A percentile compares a stretch with the other conserved stretches of the same genome.
Conservation (phyloP, 2,113 vertebrate species). For the Neolamprologus toae region DNA sequence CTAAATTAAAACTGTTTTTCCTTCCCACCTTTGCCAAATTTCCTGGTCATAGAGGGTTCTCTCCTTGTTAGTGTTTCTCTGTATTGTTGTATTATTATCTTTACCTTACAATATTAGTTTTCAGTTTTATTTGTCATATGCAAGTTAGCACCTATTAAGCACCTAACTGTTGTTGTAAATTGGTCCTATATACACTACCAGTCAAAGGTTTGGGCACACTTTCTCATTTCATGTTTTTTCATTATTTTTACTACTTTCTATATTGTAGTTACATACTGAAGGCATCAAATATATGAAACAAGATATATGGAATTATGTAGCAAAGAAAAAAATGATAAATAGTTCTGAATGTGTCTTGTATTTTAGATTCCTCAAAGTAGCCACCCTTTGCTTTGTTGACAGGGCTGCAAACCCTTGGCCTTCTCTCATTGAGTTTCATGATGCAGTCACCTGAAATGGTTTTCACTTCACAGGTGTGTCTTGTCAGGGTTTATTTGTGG, state of each 20-base stretch:
- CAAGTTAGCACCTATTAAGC: background rate
- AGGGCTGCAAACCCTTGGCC: background rate
- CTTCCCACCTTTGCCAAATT: background rate
- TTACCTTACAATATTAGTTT: background rate
- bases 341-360: background rate
- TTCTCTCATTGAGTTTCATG: background rate
- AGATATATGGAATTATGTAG: background rate
- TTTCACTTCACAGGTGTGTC: background rate
- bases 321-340: background rate
- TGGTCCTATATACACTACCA: background rate
- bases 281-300: background rate
- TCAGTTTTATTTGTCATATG: too few relatives aligned
- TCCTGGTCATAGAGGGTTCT: background rate
- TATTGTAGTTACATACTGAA: background rate
- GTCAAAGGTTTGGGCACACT: background rate
- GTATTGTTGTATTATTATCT: background rate
- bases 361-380: background rate
- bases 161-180: background rate
- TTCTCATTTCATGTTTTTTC: background rate
- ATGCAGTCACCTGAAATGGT: background rate
- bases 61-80: background rate
- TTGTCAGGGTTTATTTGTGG: background rate
- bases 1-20: background rate
- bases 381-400: background rate
- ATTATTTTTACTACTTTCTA: background rate